Base-by-base conservation (phyloP, 2,888 invertebrate genomes). In the Eristalis arbustorum region DNA sequence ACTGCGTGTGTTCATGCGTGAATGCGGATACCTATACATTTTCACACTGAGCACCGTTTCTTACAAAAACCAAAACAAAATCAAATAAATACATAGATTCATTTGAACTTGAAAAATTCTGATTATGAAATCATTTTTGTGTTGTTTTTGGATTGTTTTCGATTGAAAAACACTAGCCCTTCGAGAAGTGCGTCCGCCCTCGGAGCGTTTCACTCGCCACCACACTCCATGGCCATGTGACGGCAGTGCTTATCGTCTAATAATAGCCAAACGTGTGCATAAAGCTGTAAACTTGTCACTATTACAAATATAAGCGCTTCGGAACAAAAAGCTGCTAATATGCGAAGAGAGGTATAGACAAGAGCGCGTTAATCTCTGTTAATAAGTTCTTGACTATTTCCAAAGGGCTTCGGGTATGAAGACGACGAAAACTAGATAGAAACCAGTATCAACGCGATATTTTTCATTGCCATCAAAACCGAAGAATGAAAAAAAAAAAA, bases 81-180 rank as follows among this genome's bases (percentile, higher is more conserved):
- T 61, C 28, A 62, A 40, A 73, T 61, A 66, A 67, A 57, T 73
- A 8, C 8, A 49, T 49, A 49, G 49, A 18, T 49, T 49, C 2
- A 80, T 73, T 67, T 85, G 85, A 85, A 85, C 85, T 85, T 85
- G 85, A 85, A 85, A 77, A 85, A n/a, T 31, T 72, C 69, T 18
- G 71, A 78, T 78, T 78, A 78, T 42, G 66, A 78, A 72, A 72
- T 42, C 28, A n/a, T 18, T 59, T 59, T 8, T 31, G n/a, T n/a
- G n/a, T n/a, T n/a, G n/a, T n/a, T n/a, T n/a, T n/a, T n/a, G n/a
- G n/a, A n/a, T 31, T 31, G 25, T 31, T 75, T 59, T 64, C 25
- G 22, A 59, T 25, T 25, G 25, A 25, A 59, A 59, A 59, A 25
- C 74, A 69, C 64, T 40, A 56, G 69, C 82, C 82, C 82, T 82